Evolutionary conservation across 1,140 invertebrate species (phyloP).

Genomic region (Drosophila malerkotliana): DNA sequence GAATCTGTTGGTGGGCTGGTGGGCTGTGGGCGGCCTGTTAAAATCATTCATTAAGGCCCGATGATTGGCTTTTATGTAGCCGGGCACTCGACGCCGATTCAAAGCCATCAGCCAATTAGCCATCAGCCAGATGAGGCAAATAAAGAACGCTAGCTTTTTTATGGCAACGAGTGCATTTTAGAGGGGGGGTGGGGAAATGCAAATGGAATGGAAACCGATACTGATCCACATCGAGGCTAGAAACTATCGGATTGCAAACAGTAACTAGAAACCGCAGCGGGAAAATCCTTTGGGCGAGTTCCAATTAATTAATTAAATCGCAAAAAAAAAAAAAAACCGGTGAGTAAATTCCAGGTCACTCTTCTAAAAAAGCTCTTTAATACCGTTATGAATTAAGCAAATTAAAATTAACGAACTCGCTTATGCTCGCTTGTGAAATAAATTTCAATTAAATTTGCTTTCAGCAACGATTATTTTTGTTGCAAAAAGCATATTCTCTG

Average conservation of each 20-base stretch:
- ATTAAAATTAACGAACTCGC: constrained; percentile 3
- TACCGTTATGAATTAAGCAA: constrained; percentile 1
- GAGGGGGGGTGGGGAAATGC: neutral
- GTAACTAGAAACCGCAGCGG: too few relatives aligned
- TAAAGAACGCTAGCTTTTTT: neutral
- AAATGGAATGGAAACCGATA: too few relatives aligned
- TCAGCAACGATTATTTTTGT: constrained; percentile 24
- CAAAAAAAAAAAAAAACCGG: too few relatives aligned
- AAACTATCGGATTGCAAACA: too few relatives aligned
- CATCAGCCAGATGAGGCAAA: constrained; percentile 8
- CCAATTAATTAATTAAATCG: neutral
- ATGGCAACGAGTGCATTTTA: too few relatives aligned
- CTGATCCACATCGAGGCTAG: too few relatives aligned
- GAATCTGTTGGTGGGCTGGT: constrained; percentile 22
- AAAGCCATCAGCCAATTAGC: constrained; percentile 45
- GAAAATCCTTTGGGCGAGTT: neutral
- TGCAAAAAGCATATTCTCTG: neutral
- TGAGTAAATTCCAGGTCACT: neutral
- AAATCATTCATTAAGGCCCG: constrained; percentile 45
- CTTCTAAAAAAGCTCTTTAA: neutral
- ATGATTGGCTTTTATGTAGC: constrained; percentile 49
- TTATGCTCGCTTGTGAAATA: neutral
- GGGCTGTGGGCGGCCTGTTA: constrained; percentile 3
- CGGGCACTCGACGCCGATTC: constrained; percentile 26
- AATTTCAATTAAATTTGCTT: constrained; percentile 27